These are phyloP conservation scores for Drosophila mimetica DNA, from an alignment of 2,888 invertebrate genomes.

Conservation along the genomic window DNA sequence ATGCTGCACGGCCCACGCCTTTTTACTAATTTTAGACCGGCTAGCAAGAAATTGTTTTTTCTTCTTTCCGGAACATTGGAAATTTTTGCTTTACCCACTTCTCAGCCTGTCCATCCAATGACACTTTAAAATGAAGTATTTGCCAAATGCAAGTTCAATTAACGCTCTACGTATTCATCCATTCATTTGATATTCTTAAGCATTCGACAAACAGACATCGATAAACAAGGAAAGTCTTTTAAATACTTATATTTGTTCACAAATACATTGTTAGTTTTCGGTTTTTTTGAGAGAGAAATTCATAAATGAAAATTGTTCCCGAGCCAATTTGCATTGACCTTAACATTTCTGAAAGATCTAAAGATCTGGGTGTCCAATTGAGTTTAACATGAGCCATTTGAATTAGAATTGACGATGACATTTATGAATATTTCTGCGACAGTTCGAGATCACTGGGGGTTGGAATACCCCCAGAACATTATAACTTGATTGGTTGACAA, in stretches of 20 bases:
- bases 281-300: constrained; percentile 11
- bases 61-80: constrained; percentile 49
- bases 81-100: constrained; percentile 40
- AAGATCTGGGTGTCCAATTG: constrained; percentile 60
- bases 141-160: constrained; percentile 29
- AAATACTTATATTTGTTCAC: constrained; percentile 6
- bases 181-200: constrained; percentile 10
- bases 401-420: constrained; percentile 70
- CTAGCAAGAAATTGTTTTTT: constrained; percentile 37
- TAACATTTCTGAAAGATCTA: constrained; percentile 50
- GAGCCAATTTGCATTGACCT: constrained; percentile 73
- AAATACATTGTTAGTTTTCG: not conserved
- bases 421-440: constrained; percentile 67
- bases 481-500: constrained; percentile 33
- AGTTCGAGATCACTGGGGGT: constrained; percentile 31
- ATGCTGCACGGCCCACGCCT: constrained; percentile 71
- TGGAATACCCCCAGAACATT: constrained; percentile 12
- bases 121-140: constrained; percentile 54
- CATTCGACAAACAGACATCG: constrained; percentile 2
- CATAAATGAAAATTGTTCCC: constrained; percentile 38
- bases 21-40: constrained; percentile 72
- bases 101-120: constrained; percentile 18
- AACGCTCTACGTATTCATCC: not conserved
- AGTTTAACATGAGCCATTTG: constrained; percentile 43
- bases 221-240: constrained; percentile 13